Base-by-base conservation (phyloP, 1,140 invertebrate species). In the Brachionus sp. region DNA sequence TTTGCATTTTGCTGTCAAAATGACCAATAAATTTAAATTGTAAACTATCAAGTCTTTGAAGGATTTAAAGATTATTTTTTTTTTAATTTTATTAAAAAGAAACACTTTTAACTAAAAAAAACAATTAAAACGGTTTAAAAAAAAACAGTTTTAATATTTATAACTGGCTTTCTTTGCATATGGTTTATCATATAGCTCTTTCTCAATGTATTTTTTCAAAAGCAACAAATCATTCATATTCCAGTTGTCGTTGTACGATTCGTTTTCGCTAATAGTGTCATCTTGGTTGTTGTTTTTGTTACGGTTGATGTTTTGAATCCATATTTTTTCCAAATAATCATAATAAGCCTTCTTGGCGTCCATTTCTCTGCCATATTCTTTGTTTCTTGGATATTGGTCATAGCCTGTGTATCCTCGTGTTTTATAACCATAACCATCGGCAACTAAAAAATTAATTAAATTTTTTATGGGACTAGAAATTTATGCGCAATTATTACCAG, bases 251-350 rank as follows among this genome's bases (percentile, higher is more conserved):
- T 70, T 70, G 37, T 37, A 37, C 5, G 66, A 70, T 44, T 70
- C 66, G 6, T 70, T 70, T 39, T 70, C 66, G 16, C 29, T 37
- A 9, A 39, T 39, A 4, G 35, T 70, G n/a, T 70, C 66, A 70
- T 70, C 66, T 9, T 70, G 66, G 16, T 70, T 70, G 13, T 70
- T 70, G 66, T 70, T 70, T 16, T 70, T 70, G 35, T 70, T 70
- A 13, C 37, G 33, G 66, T 70, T 70, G 29, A 70, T n/a, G 37
- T 70, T 70, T 70, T 70, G 66, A 39, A 70, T 39, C 66, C 66
- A 70, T 6, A 70, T 39, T 39, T 70, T 70, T 39, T 70, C 66
- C n/a, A 70, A 70, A 70, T 39, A 37, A 9, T 37, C 29, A 10
- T 70, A 39, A 10, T 37, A 70, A 3, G 12, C 16, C 16, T 37